phyloP scores from a whole-genome alignment of 1,140 invertebrate genomes.

The Onthophagus taurus region DNA sequence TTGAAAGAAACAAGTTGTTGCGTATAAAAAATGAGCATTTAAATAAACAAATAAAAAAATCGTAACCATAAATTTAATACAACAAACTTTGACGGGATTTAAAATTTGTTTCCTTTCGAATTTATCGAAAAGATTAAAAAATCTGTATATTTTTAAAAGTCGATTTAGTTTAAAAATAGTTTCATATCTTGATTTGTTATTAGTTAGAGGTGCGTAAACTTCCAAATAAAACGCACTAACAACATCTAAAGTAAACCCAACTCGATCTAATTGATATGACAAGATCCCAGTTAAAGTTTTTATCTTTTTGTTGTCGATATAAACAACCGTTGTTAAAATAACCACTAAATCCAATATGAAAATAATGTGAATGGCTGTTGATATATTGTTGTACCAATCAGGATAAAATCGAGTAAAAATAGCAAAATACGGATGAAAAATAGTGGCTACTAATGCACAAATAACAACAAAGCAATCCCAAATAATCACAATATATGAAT shows the following conservation, averaged over 20 bases:
- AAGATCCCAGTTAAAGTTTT: constrained; percentile 34
- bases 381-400: constrained; percentile 4
- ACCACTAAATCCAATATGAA: constrained; percentile 16
- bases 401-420: constrained; percentile 11
- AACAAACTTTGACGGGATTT: neutral
- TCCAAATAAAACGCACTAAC: constrained; percentile 13
- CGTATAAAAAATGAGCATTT: constrained; percentile 38
- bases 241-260: constrained; percentile 40
- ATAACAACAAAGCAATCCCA: constrained; percentile 15
- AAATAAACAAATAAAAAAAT: constrained; percentile 39
- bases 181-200: neutral
- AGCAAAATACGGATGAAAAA: constrained; percentile 16
- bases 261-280: constrained; percentile 35
- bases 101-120: constrained; percentile 5
- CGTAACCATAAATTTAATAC: constrained; percentile 38
- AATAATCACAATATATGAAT: constrained; percentile 3
- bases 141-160: constrained; percentile 16
- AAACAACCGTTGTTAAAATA: constrained; percentile 24
- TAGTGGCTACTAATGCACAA: constrained; percentile 3
- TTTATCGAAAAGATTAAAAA: constrained; percentile 9
- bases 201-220: constrained; percentile 10
- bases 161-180: constrained; percentile 17
- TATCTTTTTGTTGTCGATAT: constrained; percentile 37
- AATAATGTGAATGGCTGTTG: constrained; percentile 12
- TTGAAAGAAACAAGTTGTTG: constrained; percentile 39